phyloP scores from a whole-genome alignment of 2,113 vertebrate genomes.

The Pungitius pungitius region DNA sequence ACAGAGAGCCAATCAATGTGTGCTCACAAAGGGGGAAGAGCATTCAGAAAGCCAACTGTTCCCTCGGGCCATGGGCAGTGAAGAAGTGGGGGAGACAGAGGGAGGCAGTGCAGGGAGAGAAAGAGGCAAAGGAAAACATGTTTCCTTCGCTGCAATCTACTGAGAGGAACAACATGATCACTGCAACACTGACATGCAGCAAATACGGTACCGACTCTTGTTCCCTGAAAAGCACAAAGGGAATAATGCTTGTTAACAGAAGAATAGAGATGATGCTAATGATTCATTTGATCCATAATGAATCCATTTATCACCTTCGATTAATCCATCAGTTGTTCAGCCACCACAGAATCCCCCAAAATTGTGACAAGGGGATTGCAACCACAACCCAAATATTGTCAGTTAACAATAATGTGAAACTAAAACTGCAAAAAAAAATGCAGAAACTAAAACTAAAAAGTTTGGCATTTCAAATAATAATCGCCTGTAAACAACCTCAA shows the following conservation, averaged over 20 bases:
- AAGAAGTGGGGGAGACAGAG: slow-evolving; percentile 65
- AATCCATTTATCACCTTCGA: not conserved
- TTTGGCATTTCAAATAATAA: not conserved
- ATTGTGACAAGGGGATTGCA: not conserved
- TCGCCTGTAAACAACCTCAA: not conserved
- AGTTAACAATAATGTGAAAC: not conserved
- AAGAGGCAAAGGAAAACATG: slow-evolving; percentile 61
- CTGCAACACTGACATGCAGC: slow-evolving; percentile 41
- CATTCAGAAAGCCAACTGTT: slow-evolving; percentile 80
- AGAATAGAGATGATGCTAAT: not conserved
- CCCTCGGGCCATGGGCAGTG: slow-evolving; percentile 72
- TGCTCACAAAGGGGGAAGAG: slow-evolving; percentile 75
- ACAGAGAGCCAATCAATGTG: slow-evolving; percentile 76
- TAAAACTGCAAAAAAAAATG: not conserved
- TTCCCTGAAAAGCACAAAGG: slow-evolving; percentile 3
- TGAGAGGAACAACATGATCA: slow-evolving; percentile 61
- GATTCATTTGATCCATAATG: not conserved
- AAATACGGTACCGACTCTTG: slow-evolving; percentile 9
- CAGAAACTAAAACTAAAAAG: not conserved
- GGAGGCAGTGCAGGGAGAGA: slow-evolving; percentile 52
- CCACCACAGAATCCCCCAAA: not conserved
- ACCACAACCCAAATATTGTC: not conserved
- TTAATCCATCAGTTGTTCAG: not conserved
- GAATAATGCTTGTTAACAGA: not conserved
- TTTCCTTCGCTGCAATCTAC: slow-evolving; percentile 65